Evolutionary conservation across 2,113 vertebrate species (phyloP).

Genomic region (Suricata suricatta): DNA sequence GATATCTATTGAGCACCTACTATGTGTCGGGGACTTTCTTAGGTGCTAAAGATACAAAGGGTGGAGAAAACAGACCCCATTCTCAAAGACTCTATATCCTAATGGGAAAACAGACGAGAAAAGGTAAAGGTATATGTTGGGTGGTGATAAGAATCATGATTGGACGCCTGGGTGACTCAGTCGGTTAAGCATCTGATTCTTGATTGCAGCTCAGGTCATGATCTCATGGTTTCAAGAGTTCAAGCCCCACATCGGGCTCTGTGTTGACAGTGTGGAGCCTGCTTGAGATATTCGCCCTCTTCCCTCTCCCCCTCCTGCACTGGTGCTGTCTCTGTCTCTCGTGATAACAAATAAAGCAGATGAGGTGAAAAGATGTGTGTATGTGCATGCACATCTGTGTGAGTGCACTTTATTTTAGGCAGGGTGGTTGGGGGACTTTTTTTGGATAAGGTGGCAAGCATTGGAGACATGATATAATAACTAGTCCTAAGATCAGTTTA

Average conservation of each 20-base stretch:
- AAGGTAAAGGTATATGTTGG: neutral
- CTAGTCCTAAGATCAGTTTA: neutral
- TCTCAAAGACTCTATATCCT: neutral
- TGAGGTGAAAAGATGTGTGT: neutral
- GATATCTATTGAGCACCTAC: neutral
- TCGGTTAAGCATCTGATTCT: no score
- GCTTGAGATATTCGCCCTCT: no score
- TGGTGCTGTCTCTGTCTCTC: no score
- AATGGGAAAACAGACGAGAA: neutral
- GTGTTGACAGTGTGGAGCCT: no score
- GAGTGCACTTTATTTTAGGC: neutral
- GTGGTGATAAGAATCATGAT: neutral
- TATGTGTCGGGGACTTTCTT: neutral
- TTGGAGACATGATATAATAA: neutral
- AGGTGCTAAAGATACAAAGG: neutral
- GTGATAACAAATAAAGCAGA: neutral
- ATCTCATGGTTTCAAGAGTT: no score
- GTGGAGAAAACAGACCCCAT: neutral
- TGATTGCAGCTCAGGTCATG: no score
- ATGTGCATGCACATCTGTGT: no score
- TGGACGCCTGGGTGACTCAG: no score
- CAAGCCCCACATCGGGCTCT: no score
- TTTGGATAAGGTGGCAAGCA: neutral
- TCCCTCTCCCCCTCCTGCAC: no score
- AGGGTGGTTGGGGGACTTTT: neutral